Percentiles rank a stretch among this genome's conserved stretches.
Evolutionary conservation across 2,888 invertebrate genomes (phyloP).

Genomic region (Biston stratarius): DNA sequence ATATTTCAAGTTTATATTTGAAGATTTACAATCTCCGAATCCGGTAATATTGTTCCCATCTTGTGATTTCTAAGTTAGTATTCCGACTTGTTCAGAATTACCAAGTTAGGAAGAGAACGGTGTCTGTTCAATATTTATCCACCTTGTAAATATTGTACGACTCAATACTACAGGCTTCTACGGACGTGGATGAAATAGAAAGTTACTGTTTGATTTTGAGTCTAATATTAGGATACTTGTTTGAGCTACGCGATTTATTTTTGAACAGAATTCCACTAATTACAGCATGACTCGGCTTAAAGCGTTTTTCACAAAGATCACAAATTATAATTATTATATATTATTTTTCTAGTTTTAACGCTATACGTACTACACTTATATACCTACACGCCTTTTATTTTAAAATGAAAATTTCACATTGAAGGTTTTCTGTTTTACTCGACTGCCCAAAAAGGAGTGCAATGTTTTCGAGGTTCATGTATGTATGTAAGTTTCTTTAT

Average conservation of each 20-base stretch:
- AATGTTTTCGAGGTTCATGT: no score
- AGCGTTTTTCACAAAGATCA: background rate
- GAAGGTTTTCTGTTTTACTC: no score
- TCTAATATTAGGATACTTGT: background rate
- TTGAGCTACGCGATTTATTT: background rate
- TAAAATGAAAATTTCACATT: no score
- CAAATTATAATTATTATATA: background rate
- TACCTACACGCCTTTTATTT: no score
- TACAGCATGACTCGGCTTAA: background rate
- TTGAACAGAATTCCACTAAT: background rate
- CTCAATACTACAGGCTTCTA: slow-evolving; percentile 8
- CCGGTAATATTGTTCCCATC: slow-evolving; percentile 25
- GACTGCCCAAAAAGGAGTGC: no score
- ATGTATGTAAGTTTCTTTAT: no score
- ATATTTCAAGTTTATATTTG: background rate
- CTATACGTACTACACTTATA: no score
- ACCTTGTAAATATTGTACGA: slow-evolving; percentile 27
- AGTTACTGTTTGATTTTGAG: slow-evolving; percentile 5
- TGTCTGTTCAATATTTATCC: slow-evolving; percentile 13
- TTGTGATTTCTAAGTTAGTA: slow-evolving; percentile 40
- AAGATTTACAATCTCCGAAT: slow-evolving; percentile 18
- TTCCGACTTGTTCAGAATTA: slow-evolving; percentile 35
- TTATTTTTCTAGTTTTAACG: no score
- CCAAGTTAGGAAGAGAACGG: slow-evolving; percentile 21
- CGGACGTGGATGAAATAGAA: slow-evolving; percentile 5